Evolutionary conservation across 2,888 invertebrate genomes (phyloP), one percentile per base, ranked within the genome.

Genomic region (Ctenicera cuprea): DNA sequence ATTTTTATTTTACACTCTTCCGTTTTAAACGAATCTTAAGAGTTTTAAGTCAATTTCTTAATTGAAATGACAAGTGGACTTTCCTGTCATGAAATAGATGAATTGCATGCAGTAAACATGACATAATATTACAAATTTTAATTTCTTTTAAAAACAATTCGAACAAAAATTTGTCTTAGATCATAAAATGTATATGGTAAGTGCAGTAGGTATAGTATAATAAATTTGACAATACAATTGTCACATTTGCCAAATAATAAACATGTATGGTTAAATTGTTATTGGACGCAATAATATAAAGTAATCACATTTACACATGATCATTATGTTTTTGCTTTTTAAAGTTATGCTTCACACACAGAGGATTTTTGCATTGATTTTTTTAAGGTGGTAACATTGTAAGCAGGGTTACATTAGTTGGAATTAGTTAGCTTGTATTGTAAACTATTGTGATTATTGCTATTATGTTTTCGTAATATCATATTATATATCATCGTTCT

Each of bases 151-250:
- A 26, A 26, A 26, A n/a, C n/a, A 26, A 26, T 26, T 26, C 2
- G 2, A 26, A 5, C 26, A 26, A 26, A 26, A 26, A 5, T 2
- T 26, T 26, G 2, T 2, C 26, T 26, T 26, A 5, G 26, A 26
- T n/a, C n/a, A n/a, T n/a, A 26, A 26, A 3, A 26, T 26, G 26
- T 26, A 26, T 26, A 26, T 26, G 26, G 26, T 26, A 26, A 5
- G 5, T 61, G 66, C 45, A 66, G 2, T 26, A 26, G 5, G 5
- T 26, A 26, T 26, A 26, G 26, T 26, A 26, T 26, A 26, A 48
- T 73, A 43, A 61, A 67, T 38, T 71, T 22, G 72, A 67, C 72
- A 73, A 67, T 73, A 62, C 52, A 67, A 67, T 73, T 73, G 72
- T 73, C 72, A 52, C 14, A 61, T 62, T 73, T 73, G 72, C 72